Evolutionary conservation across 2,113 vertebrate genomes (phyloP).

Genomic region (Callionymus lyra): DNA sequence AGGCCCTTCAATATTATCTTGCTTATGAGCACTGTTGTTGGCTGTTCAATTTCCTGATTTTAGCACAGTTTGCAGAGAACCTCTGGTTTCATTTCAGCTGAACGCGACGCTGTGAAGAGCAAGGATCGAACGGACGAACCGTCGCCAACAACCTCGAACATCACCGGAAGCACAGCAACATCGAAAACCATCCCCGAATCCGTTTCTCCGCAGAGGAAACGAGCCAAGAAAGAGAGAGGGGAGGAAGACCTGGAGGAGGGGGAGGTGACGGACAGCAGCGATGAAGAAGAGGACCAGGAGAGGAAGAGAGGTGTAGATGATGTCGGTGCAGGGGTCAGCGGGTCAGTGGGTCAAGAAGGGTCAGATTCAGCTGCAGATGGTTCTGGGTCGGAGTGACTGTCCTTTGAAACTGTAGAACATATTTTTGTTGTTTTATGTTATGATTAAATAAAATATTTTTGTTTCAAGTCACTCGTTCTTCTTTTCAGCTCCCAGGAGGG

Average conservation of each 20-base stretch:
- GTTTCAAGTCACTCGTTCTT: no score
- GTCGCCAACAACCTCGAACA: neutral
- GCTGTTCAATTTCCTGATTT: no score
- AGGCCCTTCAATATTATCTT: no score
- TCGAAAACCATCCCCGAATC: slow-evolving; percentile 15
- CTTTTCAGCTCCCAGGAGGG: no score
- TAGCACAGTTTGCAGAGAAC: neutral
- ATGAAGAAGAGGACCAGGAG: slow-evolving; percentile 25
- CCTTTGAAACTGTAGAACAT: no score
- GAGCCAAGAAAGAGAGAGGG: slow-evolving; percentile 20
- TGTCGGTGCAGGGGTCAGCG: no score
- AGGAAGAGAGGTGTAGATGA: neutral
- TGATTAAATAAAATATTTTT: no score
- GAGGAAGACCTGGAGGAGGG: slow-evolving; percentile 55
- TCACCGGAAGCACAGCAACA: neutral
- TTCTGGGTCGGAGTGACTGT: slow-evolving; percentile 15
- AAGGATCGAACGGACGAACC: slow-evolving; percentile 9
- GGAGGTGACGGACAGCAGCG: slow-evolving; percentile 50
- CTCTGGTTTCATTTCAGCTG: slow-evolving; percentile 41
- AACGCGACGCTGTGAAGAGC: slow-evolving; percentile 12
- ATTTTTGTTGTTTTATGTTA: no score
- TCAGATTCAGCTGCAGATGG: slow-evolving; percentile 19
- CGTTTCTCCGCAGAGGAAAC: slow-evolving; percentile 28
- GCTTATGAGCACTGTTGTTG: no score
- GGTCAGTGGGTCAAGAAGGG: slow-evolving; percentile 1